Evolutionary conservation across 2,797 vertebrate species (phyloP).

Genomic region (Clarias laeviceps): DNA sequence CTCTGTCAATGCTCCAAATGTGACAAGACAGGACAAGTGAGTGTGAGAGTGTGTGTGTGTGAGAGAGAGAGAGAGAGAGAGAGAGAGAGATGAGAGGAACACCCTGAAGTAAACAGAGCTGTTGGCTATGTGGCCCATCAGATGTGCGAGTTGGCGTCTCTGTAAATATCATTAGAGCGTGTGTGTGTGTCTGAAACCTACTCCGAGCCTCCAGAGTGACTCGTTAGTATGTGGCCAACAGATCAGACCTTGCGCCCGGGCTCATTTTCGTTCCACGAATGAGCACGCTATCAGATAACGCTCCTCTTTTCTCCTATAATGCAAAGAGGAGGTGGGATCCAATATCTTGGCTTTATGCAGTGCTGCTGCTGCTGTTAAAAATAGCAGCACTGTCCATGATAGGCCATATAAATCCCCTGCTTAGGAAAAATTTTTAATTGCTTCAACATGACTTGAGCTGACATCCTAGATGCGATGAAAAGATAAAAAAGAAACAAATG

Average conservation of each 20-base stretch:
- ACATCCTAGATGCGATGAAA: constrained; percentile 25
- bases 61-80: background rate
- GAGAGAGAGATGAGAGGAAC: constrained; percentile 42
- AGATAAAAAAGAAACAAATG: constrained; percentile 12
- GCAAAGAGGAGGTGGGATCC: constrained; percentile 24
- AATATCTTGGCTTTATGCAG: constrained; percentile 28
- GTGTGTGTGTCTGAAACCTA: constrained; percentile 23
- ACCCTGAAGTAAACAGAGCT: constrained; percentile 52
- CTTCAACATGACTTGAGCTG: constrained; percentile 46
- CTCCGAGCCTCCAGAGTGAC: constrained; percentile 19
- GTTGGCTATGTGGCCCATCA: constrained; percentile 48
- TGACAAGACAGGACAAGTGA: constrained; percentile 35
- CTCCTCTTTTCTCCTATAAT: constrained; percentile 19
- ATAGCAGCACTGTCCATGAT: constrained; percentile 23
- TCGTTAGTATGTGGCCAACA: constrained; percentile 37
- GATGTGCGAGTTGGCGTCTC: constrained; percentile 48
- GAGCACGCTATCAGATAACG: background rate
- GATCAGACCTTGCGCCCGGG: constrained; percentile 1
- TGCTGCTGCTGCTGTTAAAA: constrained; percentile 35
- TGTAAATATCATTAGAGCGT: constrained; percentile 48
- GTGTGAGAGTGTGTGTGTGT: constrained; percentile 16
- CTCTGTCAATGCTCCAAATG: constrained; percentile 52
- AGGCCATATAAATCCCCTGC: constrained; percentile 26
- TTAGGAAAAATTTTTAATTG: constrained; percentile 44
- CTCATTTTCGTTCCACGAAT: constrained; percentile 28